Evolutionary conservation across 2,797 vertebrate species (phyloP), one percentile per base, ranked within the genome.

Genomic region (Malurus leucopterus): DNA sequence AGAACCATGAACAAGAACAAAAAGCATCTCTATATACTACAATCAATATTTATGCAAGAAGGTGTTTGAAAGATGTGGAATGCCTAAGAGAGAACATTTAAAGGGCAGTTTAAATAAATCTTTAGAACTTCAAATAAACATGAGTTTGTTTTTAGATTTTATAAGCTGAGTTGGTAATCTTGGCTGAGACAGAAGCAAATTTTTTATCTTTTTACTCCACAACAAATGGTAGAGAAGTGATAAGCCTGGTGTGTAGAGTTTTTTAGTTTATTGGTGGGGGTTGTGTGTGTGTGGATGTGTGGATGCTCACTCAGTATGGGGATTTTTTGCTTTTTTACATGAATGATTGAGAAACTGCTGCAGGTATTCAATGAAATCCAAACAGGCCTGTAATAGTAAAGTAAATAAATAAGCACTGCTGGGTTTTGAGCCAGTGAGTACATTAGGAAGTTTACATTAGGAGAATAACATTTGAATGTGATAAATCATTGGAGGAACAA

Each of bases 81-180:
- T 74, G n/a, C 69, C n/a, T 77, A 68, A 69, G 62, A 74, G 51
- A 24, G 38, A 83, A 80, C 44, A 69, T 81, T 55, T 49, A 84
- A 84, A 77, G 13, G 14, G 4, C 53, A 67, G n/a, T 91, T 87
- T 70, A 81, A 92, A 43, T 72, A 85, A 72, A 40, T 78, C 57
- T 63, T 86, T 46, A 75, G 57, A 92, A 89, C 59, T 87, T 90
- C 69, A 92, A 89, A 85, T 86, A 75, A 63, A 38, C 30, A 51
- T 1, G 5, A 47, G 13, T 41, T 53, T 91, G 32, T 1, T 83
- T 86, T 85, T 59, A 46, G 23, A 74, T 84, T 91, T 92, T 75
- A 46, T 43, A 75, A 87, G 41, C 43, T 77, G 75, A 69, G 59
- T 24, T 71, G n/a, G 14, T 49, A 79, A 46, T 78, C 69, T 62